These are phyloP conservation scores for Tonatia bakeri DNA, from an alignment of 2,113 vertebrate genomes.

Conservation along the genomic window DNA sequence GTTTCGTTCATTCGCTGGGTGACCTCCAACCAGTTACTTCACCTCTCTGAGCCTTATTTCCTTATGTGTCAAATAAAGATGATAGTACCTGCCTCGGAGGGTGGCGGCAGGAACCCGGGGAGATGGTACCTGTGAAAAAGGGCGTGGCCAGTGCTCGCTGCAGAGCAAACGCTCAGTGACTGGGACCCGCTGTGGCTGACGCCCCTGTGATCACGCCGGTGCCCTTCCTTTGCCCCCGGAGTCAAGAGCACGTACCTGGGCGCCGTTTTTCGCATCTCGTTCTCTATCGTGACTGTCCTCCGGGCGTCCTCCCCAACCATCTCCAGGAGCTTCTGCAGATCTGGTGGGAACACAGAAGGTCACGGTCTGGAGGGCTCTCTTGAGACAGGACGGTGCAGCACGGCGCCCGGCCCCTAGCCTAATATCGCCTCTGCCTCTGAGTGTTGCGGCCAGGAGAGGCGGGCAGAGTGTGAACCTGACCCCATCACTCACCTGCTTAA, in stretches of 20 bases:
- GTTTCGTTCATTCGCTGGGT: background rate
- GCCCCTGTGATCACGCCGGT: background rate
- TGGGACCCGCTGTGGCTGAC: rapidly evolving
- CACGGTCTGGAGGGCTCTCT: background rate
- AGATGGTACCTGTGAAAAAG: background rate
- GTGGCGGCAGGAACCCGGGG: background rate
- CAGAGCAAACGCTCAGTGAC: background rate
- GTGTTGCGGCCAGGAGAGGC: background rate
- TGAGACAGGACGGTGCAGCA: background rate
- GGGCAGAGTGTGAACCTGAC: background rate
- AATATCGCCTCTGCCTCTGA: background rate
- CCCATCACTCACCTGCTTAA: background rate
- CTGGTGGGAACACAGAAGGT: conserved; percentile 50
- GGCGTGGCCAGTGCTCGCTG: rapidly evolving
- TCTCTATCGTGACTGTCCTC: conserved; percentile 38
- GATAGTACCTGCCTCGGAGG: background rate
- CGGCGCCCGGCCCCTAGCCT: background rate
- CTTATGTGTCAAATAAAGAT: background rate
- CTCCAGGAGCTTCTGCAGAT: conserved; percentile 70
- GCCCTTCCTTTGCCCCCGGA: background rate
- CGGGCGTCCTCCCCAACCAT: conserved; percentile 43
- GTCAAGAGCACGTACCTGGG: conserved; percentile 4
- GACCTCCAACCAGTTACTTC: background rate
- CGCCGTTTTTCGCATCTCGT: background rate
- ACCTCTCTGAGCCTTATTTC: background rate